Evolutionary conservation across 1,140 invertebrate species (phyloP), one percentile per base, ranked within the genome.

Genomic region (Chironomus tepperi): DNA sequence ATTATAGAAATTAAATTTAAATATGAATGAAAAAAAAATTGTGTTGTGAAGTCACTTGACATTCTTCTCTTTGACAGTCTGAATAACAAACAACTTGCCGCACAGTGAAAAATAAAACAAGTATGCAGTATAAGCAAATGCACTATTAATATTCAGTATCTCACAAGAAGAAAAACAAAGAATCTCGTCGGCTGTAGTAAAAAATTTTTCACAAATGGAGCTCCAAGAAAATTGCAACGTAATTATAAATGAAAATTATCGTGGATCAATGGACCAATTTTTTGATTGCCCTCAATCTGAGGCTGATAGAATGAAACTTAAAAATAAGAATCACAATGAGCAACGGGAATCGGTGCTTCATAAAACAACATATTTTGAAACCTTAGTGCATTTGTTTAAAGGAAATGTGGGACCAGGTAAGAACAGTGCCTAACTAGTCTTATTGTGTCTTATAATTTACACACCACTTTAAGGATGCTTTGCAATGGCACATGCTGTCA

Each of bases 401-500:
- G 90, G 90, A 57, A 91, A 92, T 83, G 88, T 92, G 73, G 90
- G 91, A 67, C 89, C 90, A 0, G 91, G 24, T 34, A 34, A 34
- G 24, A n/a, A n/a, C n/a, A n/a, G n/a, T n/a, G n/a, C n/a, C n/a
- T n/a, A n/a, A n/a, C n/a, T n/a, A n/a, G n/a, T n/a, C n/a, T n/a
- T n/a, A n/a, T n/a, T n/a, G n/a, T n/a, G n/a, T n/a, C n/a, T n/a
- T n/a, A n/a, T n/a, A n/a, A n/a, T n/a, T n/a, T n/a, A n/a, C n/a
- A n/a, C n/a, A n/a, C n/a, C n/a, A n/a, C n/a, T n/a, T 34, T 34
- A 34, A 34, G 24, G 90, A 3, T 85, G 92, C 43, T 89, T 91
- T 78, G 90, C 90, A 2, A 89, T 92, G 86, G 90, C 90, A 7
- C 89, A 91, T 80, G 91, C 88, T 8, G 91, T 90, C 79, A 90